These are phyloP conservation scores for Ochropleura leucogaster DNA, from an alignment of 2,888 invertebrate genomes.

Conservation along the genomic window DNA sequence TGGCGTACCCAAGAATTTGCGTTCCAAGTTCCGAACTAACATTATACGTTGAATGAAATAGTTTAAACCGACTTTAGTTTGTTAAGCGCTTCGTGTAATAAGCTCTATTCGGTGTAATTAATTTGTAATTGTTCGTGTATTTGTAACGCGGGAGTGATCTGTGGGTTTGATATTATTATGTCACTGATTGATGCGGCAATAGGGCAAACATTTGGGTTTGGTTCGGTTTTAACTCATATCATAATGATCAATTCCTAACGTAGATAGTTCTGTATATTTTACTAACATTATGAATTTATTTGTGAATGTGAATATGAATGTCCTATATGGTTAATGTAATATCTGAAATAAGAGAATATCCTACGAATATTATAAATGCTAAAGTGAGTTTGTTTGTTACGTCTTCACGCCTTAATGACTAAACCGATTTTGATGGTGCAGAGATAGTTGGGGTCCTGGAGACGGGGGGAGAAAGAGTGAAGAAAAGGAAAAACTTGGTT, in stretches of 20 bases:
- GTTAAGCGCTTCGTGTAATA: slow-evolving; percentile 73
- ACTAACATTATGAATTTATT: neutral
- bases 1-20: slow-evolving; percentile 71
- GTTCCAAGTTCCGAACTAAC: slow-evolving; percentile 72
- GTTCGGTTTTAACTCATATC: slow-evolving; percentile 7
- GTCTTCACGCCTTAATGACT: no score
- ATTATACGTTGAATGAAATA: slow-evolving; percentile 76
- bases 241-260: neutral
- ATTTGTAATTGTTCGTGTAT: slow-evolving; percentile 59
- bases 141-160: slow-evolving; percentile 46
- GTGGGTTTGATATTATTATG: slow-evolving; percentile 44
- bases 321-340: neutral
- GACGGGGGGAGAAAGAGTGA: no score
- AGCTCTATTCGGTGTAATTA: slow-evolving; percentile 71
- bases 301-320: neutral
- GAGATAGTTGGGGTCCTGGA: no score
- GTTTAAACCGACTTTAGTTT: slow-evolving; percentile 74
- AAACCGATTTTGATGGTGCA: no score
- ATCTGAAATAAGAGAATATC: neutral
- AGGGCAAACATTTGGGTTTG: slow-evolving; percentile 30
- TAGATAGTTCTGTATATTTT: neutral
- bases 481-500: no score
- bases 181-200: slow-evolving; percentile 37
- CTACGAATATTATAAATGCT: no score
- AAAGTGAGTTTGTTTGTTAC: no score